phyloP scores from a whole-genome alignment of 23 tunicate species.

The Trididemnum nubilum region DNA sequence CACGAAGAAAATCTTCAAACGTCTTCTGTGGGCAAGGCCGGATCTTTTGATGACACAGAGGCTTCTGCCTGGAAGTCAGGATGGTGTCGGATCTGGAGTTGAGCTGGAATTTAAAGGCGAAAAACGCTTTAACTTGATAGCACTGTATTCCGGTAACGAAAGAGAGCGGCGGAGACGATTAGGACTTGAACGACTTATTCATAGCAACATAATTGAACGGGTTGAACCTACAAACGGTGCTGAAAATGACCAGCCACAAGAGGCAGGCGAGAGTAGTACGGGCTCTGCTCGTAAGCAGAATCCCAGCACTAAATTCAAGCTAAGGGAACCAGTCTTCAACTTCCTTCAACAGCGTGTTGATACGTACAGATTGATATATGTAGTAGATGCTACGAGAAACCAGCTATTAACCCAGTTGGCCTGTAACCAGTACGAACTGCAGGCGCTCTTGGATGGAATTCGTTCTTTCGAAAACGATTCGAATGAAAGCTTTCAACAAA shows the following conservation, averaged over 20 bases:
- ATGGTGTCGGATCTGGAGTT: slow-evolving; percentile 94
- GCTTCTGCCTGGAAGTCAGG: slow-evolving; percentile 82
- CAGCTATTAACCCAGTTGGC: slow-evolving; percentile 50
- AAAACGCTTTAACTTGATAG: slow-evolving; percentile 79
- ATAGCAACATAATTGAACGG: slow-evolving; percentile 65
- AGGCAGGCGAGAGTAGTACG: background rate
- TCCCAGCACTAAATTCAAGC: slow-evolving; percentile 28
- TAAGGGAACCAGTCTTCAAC: slow-evolving; percentile 59
- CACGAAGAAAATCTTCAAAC: slow-evolving; percentile 73
- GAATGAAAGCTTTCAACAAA: background rate
- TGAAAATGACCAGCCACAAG: background rate
- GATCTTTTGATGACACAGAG: slow-evolving; percentile 81
- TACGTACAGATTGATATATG: slow-evolving; percentile 64
- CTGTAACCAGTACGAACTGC: slow-evolving; percentile 57
- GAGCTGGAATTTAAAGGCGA: slow-evolving; percentile 81
- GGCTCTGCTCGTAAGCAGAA: background rate
- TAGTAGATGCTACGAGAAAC: slow-evolving; percentile 72
- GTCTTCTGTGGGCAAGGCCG: slow-evolving; percentile 78
- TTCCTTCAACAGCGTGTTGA: slow-evolving; percentile 62
- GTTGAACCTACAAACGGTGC: background rate
- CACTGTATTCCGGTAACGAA: slow-evolving; percentile 77
- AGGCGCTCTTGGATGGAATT: slow-evolving; percentile 65
- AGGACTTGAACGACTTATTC: slow-evolving; percentile 63
- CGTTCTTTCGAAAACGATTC: slow-evolving; percentile 29
- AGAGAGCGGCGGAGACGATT: slow-evolving; percentile 42